Conservation (phyloP, 1,140 invertebrate species). For the Bicyclus anynana region DNA sequence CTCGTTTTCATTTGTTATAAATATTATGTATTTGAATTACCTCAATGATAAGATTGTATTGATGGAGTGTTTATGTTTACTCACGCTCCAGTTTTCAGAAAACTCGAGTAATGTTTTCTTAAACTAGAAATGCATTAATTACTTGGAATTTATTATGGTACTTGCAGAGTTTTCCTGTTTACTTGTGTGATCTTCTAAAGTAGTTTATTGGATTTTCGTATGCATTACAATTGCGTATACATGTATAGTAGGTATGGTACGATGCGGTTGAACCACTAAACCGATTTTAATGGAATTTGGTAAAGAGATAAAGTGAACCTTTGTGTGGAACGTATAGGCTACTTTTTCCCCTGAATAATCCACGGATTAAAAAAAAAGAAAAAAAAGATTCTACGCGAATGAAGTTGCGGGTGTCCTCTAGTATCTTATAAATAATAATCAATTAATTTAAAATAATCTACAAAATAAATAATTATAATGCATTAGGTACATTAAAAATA, state of each 20-base stretch:
- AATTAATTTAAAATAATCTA: no score
- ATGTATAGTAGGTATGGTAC: neutral
- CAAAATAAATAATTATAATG: no score
- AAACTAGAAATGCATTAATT: neutral
- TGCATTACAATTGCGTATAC: neutral
- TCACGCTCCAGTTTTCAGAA: slow-evolving; percentile 19
- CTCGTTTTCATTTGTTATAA: slow-evolving; percentile 21
- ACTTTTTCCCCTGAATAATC: no score
- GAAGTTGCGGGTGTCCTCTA: no score
- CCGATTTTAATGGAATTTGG: no score
- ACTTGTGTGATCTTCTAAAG: neutral
- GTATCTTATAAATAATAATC: no score
- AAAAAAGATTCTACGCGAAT: no score
- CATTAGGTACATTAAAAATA: no score
- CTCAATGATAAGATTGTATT: slow-evolving; percentile 35
- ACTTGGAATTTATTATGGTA: neutral
- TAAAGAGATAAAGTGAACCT: no score
- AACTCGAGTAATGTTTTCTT: slow-evolving; percentile 7
- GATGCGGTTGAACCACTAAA: no score
- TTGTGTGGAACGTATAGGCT: no score
- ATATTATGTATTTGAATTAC: slow-evolving; percentile 30
- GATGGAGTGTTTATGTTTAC: slow-evolving; percentile 35
- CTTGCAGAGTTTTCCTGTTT: slow-evolving; percentile 4
- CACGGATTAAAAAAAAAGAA: no score
- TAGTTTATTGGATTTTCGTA: neutral